Conservation (phyloP, 2,888 invertebrate genomes). For the Ennomos quercinarius region DNA sequence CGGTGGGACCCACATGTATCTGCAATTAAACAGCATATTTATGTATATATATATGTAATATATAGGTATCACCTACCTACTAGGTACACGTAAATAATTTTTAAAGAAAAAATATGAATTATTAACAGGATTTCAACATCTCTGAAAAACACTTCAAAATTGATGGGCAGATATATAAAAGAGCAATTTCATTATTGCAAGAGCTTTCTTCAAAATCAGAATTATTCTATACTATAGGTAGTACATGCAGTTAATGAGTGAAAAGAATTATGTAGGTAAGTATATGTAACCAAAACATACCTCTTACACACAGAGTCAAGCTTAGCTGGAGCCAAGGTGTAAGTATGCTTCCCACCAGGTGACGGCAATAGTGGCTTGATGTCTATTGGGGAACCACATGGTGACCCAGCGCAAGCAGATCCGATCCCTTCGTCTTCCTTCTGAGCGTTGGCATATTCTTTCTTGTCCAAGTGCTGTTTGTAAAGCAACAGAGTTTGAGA, state of each 20-base stretch:
- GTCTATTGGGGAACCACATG: slow-evolving; percentile 62
- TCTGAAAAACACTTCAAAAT: too few relatives aligned
- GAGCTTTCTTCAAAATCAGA: too few relatives aligned
- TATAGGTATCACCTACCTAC: too few relatives aligned
- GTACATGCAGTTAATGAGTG: too few relatives aligned
- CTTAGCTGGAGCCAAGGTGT: slow-evolving; percentile 68
- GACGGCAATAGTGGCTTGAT: slow-evolving; percentile 41
- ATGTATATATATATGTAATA: too few relatives aligned
- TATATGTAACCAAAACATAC: slow-evolving; percentile 50
- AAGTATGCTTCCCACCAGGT: slow-evolving; percentile 46
- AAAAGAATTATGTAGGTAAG: slow-evolving; percentile 7
- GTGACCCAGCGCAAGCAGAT: slow-evolving; percentile 65
- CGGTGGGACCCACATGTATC: slow-evolving; percentile 72
- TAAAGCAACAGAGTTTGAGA: slow-evolving; percentile 74
- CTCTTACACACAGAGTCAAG: slow-evolving; percentile 75
- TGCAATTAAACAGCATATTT: slow-evolving; percentile 40
- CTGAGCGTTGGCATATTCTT: slow-evolving; percentile 66
- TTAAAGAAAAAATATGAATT: too few relatives aligned
- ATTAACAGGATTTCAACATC: too few relatives aligned
- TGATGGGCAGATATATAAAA: too few relatives aligned
- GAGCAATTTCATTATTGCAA: too few relatives aligned
- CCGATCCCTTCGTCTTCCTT: slow-evolving; percentile 75
- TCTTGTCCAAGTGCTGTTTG: slow-evolving; percentile 74
- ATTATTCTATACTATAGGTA: too few relatives aligned
- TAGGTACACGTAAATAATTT: too few relatives aligned